Evolutionary conservation across 2,797 vertebrate genomes (phyloP).

Genomic region (Diplodus sargus): DNA sequence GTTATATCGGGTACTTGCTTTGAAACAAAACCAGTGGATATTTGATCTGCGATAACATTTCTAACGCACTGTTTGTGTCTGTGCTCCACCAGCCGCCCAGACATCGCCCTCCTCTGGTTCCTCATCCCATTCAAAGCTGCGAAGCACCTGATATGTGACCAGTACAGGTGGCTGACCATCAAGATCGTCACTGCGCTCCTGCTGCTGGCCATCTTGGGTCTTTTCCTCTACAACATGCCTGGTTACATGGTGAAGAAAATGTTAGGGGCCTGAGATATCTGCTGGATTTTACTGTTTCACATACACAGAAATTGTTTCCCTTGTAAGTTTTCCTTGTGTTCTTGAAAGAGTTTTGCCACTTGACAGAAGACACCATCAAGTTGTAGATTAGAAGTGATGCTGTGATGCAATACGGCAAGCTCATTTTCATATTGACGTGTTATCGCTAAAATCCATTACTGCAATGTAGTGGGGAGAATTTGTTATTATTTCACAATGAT

Average conservation of each 20-base stretch:
- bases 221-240: constrained; percentile 96
- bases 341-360: constrained; percentile 1
- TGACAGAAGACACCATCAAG: constrained; percentile 14
- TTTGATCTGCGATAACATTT: neutral
- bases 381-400: neutral
- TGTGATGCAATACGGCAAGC: neutral
- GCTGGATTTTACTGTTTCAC: constrained; percentile 1
- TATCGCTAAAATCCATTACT: constrained; percentile 5
- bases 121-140: constrained; percentile 92
- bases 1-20: neutral
- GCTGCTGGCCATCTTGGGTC: constrained; percentile 89
- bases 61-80: constrained; percentile 23
- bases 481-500: constrained; percentile 15
- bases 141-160: constrained; percentile 94
- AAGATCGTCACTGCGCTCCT: constrained; percentile 92
- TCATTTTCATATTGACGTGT: constrained; percentile 17
- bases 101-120: constrained; percentile 89
- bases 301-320: neutral
- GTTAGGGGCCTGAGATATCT: constrained; percentile 87
- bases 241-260: constrained; percentile 99
- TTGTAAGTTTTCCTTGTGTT: constrained; percentile 17
- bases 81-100: constrained; percentile 89
- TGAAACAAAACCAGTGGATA: neutral
- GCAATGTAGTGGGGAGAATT: constrained; percentile 16
- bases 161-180: constrained; percentile 98